These are phyloP conservation scores for Gymnodraco acuticeps DNA, from an alignment of 2,797 vertebrate genomes.

Conservation along the genomic window DNA sequence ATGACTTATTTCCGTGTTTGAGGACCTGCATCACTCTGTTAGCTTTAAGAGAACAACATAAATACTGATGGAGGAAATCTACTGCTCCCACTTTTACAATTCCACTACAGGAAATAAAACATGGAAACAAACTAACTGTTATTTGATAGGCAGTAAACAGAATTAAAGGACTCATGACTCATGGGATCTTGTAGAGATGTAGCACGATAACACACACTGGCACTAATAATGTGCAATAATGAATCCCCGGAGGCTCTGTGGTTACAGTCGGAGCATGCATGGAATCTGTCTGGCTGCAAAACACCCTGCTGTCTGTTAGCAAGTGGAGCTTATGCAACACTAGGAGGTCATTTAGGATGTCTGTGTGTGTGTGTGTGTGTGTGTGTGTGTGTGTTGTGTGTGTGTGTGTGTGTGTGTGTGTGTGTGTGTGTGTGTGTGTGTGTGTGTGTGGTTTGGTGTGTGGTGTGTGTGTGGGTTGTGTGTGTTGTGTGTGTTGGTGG, in stretches of 20 bases:
- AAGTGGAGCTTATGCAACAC: conserved; percentile 46
- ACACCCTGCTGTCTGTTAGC: conserved; percentile 31
- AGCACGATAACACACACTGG: not conserved
- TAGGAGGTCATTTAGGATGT: conserved; percentile 4
- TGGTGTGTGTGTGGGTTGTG: too few species aligned
- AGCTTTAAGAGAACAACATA: too few species aligned
- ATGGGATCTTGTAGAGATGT: not conserved
- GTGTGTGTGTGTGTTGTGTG: too few species aligned
- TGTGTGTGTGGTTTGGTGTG: too few species aligned
- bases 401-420: too few species aligned
- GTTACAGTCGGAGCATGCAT: conserved; percentile 21
- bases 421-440: too few species aligned
- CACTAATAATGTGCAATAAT: conserved; percentile 13
- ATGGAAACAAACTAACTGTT: conserved; percentile 27
- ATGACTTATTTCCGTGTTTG: too few species aligned
- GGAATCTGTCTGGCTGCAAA: conserved; percentile 40
- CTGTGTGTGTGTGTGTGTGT: too few species aligned
- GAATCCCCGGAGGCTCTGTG: not conserved
- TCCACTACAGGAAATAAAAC: too few species aligned
- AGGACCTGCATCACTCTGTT: too few species aligned
- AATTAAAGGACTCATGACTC: conserved; percentile 4
- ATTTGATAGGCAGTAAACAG: not conserved
- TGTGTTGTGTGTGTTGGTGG: not conserved
- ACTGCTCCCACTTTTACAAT: too few species aligned
- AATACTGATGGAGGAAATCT: too few species aligned